phyloP scores from a whole-genome alignment of 2,113 vertebrate species.

The Eonycteris spelaea region DNA sequence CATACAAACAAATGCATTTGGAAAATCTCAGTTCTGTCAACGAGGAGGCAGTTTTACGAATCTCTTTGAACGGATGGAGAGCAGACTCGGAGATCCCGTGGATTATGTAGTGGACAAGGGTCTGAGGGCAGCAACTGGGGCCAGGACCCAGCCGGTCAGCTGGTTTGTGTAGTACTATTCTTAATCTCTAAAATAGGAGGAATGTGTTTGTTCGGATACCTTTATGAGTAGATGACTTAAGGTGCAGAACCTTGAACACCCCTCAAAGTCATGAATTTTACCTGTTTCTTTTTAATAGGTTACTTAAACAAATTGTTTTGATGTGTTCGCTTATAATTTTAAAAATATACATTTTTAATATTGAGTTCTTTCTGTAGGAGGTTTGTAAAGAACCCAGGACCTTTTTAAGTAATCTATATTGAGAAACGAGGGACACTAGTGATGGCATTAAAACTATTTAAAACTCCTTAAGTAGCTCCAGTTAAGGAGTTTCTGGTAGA shows the following conservation, averaged over 20 bases:
- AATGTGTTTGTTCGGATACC: neutral
- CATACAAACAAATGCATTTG: neutral
- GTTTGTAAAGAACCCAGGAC: neutral
- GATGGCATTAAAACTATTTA: neutral
- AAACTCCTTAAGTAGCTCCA: neutral
- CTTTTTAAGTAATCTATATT: neutral
- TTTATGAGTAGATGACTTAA: constrained; percentile 23
- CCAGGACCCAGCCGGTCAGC: neutral
- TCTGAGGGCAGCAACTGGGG: neutral
- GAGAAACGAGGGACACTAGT: neutral
- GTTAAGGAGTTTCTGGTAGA: neutral
- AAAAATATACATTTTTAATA: neutral
- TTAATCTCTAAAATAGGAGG: neutral
- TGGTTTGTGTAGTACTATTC: neutral
- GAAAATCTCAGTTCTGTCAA: neutral
- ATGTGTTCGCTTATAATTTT: neutral
- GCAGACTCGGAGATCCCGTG: neutral
- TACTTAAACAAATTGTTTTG: neutral
- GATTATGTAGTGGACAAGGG: constrained; percentile 41
- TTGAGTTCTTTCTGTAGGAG: neutral
- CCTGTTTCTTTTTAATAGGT: neutral
- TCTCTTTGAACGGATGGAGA: neutral
- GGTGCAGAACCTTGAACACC: neutral
- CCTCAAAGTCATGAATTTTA: neutral
- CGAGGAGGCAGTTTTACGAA: constrained; percentile 20